These are phyloP conservation scores for Parazoanthus swiftii DNA, from an alignment of 92 coral and sea anemone species.

Conservation along the genomic window DNA sequence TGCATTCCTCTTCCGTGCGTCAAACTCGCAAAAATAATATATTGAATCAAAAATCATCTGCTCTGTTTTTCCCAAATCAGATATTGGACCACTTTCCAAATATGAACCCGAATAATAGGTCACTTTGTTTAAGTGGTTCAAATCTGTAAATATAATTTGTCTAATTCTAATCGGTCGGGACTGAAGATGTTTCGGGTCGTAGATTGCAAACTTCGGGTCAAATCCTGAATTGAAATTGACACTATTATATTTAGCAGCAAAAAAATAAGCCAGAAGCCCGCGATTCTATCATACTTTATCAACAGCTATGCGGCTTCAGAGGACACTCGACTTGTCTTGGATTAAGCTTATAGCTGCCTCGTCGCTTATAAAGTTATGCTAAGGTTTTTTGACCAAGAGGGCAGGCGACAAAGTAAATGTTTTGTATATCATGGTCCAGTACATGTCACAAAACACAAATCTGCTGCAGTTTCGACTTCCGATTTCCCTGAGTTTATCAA, in stretches of 20 bases:
- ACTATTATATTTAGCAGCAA: background rate
- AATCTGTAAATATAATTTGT: background rate
- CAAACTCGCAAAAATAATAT: background rate
- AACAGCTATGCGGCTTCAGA: background rate
- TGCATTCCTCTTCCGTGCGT: background rate
- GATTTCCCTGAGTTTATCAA: background rate
- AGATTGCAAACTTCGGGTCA: background rate
- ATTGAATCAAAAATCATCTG: background rate
- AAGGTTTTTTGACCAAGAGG: background rate
- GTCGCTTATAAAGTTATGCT: background rate
- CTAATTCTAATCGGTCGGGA: background rate
- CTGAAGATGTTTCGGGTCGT: background rate
- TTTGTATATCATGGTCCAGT: background rate
- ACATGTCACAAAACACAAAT: background rate
- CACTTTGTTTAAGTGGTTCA: background rate
- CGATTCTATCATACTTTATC: background rate
- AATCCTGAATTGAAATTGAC: constrained; percentile 1
- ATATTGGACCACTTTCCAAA: background rate
- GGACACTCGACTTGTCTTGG: background rate
- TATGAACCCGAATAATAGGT: background rate
- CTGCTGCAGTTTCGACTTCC: constrained; percentile 10
- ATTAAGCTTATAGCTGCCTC: background rate
- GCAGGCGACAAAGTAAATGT: background rate
- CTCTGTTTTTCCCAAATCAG: background rate
- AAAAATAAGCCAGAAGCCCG: background rate